Evolutionary conservation across 2,113 vertebrate species (phyloP).

Genomic region (Thamnaconus septentrionalis): DNA sequence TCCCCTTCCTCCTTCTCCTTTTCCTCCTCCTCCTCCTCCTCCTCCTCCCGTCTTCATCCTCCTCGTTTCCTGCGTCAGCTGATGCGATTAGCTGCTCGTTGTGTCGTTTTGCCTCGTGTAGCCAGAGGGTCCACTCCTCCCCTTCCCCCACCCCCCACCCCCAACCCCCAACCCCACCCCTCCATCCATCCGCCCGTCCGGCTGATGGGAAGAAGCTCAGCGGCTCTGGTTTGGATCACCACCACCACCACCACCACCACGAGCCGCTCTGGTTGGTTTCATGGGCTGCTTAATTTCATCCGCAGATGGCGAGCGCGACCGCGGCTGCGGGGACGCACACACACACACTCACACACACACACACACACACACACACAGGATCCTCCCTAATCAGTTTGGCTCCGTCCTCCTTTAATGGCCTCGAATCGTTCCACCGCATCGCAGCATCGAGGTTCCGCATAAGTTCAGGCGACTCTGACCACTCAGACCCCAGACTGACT

Average conservation of each 20-base stretch:
- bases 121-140: background rate
- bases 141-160: background rate
- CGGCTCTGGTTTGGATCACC: constrained; percentile 42
- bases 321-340: constrained; percentile 5
- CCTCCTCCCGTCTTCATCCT: background rate
- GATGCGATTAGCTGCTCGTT: too few species aligned
- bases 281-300: constrained; percentile 37
- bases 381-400: constrained; percentile 64
- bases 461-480: constrained; percentile 43
- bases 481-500: constrained; percentile 38
- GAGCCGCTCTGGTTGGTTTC: constrained; percentile 18
- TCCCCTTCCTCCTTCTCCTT: background rate
- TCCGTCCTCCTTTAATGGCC: constrained; percentile 53
- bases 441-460: constrained; percentile 43
- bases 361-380: constrained; percentile 31
- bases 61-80: background rate
- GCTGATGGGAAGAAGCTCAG: constrained; percentile 38
- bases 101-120: too few species aligned
- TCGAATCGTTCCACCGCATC: constrained; percentile 62
- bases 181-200: background rate
- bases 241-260: background rate
- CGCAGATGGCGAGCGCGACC: constrained; percentile 14
- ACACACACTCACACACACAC: constrained; percentile 17
- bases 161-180: too few species aligned
- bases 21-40: background rate